Evolutionary conservation across 1,140 invertebrate genomes (phyloP).

Genomic region (Catajapyx aquilonaris): DNA sequence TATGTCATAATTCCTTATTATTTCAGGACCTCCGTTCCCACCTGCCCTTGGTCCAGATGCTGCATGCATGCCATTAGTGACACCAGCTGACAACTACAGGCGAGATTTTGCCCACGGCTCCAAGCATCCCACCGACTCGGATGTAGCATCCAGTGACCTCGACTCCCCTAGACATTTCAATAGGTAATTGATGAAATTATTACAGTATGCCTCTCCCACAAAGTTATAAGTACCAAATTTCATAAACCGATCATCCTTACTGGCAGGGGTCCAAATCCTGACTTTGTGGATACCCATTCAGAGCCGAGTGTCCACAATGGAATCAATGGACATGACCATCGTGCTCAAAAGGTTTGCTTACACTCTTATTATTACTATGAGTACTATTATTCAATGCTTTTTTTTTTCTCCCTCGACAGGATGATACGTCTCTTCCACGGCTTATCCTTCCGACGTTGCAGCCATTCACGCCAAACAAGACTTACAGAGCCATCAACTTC

Average conservation of each 20-base stretch:
- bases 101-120: slow-evolving; percentile 29
- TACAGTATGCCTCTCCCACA: too few species aligned
- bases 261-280: slow-evolving; percentile 11
- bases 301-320: neutral
- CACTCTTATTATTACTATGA: neutral
- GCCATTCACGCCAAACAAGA: slow-evolving; percentile 12
- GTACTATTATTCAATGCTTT: neutral
- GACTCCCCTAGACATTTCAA: slow-evolving; percentile 25
- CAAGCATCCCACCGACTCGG: slow-evolving; percentile 17
- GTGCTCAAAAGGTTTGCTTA: neutral
- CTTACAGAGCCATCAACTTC: slow-evolving; percentile 12
- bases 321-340: neutral
- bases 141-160: slow-evolving; percentile 24
- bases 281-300: neutral
- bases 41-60: neutral
- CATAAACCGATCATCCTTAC: too few species aligned
- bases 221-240: too few species aligned
- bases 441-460: slow-evolving; percentile 3
- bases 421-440: neutral
- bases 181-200: too few species aligned
- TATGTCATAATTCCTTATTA: neutral
- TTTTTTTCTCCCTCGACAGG: neutral
- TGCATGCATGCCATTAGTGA: neutral
- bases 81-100: slow-evolving; percentile 19
- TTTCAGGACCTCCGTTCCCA: neutral